These are phyloP conservation scores for Naja naja DNA, from an alignment of 2,113 vertebrate species.

Conservation along the genomic window DNA sequence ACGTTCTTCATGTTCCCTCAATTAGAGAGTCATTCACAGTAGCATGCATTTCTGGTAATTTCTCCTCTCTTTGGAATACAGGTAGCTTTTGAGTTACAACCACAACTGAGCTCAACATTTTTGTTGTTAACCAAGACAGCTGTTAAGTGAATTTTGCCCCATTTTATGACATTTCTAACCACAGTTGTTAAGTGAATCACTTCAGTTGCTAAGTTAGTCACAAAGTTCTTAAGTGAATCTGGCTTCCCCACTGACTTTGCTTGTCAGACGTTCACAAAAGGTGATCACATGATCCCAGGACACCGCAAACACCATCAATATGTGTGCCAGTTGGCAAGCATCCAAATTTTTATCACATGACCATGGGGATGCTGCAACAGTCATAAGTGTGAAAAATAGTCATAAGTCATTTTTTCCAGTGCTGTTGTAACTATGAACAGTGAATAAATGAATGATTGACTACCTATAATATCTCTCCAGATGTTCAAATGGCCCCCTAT, in stretches of 20 bases:
- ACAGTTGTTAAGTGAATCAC: not conserved
- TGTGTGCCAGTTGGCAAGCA: not conserved
- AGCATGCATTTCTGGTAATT: not conserved
- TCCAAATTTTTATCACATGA: not conserved
- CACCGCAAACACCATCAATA: not conserved
- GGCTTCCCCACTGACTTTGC: not conserved
- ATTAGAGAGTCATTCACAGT: not conserved
- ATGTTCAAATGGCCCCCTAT: not conserved
- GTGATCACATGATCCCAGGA: not conserved
- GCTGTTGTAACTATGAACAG: too few species aligned
- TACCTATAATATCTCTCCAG: not conserved
- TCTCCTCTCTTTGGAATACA: not conserved
- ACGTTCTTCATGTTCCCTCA: not conserved
- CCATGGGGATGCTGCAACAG: not conserved
- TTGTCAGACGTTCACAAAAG: not conserved
- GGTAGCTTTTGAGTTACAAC: not conserved
- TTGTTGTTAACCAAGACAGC: not conserved
- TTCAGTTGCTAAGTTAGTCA: too few species aligned
- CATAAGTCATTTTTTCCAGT: too few species aligned
- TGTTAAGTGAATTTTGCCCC: not conserved
- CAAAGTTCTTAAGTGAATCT: too few species aligned
- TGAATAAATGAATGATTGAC: too few species aligned
- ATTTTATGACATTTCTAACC: not conserved
- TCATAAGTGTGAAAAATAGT: too few species aligned
- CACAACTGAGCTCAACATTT: not conserved